Conservation (phyloP, 2,113 vertebrate species). For the Eolophus roseicapilla region DNA sequence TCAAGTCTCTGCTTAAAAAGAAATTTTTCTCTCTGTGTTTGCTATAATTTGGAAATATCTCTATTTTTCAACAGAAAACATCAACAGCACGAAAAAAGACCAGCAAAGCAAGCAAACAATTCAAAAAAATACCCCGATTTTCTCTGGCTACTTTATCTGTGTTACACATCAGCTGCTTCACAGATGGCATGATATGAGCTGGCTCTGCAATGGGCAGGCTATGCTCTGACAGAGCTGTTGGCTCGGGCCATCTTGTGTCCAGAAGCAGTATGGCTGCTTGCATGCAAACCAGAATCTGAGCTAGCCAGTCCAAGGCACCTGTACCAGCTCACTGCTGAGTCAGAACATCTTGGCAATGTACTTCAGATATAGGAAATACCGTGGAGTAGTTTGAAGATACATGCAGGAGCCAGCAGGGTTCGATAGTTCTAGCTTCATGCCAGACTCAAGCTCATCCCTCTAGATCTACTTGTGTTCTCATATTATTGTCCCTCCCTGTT, state of each 20-base stretch:
- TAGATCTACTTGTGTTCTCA: not conserved
- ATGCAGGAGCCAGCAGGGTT: not conserved
- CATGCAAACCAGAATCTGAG: not conserved
- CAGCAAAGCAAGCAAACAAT: not conserved
- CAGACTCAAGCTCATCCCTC: not conserved
- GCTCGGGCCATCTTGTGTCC: conserved; percentile 27
- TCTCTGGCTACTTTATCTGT: not conserved
- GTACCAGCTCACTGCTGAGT: not conserved
- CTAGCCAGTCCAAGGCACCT: not conserved
- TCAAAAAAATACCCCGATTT: not conserved
- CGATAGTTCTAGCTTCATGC: not conserved
- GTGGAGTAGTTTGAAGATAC: not conserved
- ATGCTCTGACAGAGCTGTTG: not conserved
- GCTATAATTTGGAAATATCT: not conserved
- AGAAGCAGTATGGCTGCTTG: not conserved
- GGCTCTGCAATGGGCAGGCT: not conserved
- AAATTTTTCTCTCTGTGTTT: not conserved
- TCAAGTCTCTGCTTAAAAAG: not conserved
- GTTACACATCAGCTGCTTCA: not conserved
- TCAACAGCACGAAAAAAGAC: not conserved
- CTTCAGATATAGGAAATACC: not conserved
- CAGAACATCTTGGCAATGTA: not conserved
- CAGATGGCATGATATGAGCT: not conserved
- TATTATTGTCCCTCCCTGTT: not conserved
- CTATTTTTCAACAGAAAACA: not conserved